phyloP scores from a whole-genome alignment of 1,140 invertebrate genomes.

The Bilobella aurantiaca region DNA sequence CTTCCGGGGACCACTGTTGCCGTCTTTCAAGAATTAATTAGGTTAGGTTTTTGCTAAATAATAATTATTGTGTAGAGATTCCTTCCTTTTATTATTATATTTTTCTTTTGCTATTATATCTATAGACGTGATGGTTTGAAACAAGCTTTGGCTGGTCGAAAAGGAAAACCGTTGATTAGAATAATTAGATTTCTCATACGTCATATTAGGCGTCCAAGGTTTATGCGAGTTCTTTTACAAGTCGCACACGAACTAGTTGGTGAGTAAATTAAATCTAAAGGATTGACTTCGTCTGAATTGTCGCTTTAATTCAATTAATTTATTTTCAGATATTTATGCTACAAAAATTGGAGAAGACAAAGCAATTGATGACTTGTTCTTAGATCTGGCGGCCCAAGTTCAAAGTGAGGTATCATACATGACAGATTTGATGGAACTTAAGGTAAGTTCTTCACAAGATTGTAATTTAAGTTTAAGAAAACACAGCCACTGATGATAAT shows the following conservation, averaged over 20 bases:
- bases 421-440: slow-evolving; percentile 40
- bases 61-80: slow-evolving; percentile 2
- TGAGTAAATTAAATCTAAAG: slow-evolving; percentile 36
- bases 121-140: slow-evolving; percentile 56
- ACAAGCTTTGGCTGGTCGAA: slow-evolving; percentile 57
- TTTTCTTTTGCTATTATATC: slow-evolving; percentile 3
- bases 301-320: too few species aligned
- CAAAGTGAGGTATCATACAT: slow-evolving; percentile 52
- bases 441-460: slow-evolving; percentile 38
- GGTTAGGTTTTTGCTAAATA: slow-evolving; percentile 32
- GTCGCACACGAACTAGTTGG: slow-evolving; percentile 60
- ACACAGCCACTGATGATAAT: too few species aligned
- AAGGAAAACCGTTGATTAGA: slow-evolving; percentile 52
- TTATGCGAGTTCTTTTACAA: slow-evolving; percentile 60
- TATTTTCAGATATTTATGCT: slow-evolving; percentile 37
- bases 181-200: slow-evolving; percentile 67
- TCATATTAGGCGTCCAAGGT: slow-evolving; percentile 61
- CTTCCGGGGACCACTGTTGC: slow-evolving; percentile 65
- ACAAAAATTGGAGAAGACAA: slow-evolving; percentile 39
- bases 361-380: slow-evolving; percentile 50
- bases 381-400: slow-evolving; percentile 50
- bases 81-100: slow-evolving; percentile 9
- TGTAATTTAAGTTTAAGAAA: too few species aligned
- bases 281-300: too few species aligned
- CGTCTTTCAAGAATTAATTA: slow-evolving; percentile 71